Evolutionary conservation across 2,888 invertebrate species (phyloP).

Genomic region (Sinotaia quadrata): DNA sequence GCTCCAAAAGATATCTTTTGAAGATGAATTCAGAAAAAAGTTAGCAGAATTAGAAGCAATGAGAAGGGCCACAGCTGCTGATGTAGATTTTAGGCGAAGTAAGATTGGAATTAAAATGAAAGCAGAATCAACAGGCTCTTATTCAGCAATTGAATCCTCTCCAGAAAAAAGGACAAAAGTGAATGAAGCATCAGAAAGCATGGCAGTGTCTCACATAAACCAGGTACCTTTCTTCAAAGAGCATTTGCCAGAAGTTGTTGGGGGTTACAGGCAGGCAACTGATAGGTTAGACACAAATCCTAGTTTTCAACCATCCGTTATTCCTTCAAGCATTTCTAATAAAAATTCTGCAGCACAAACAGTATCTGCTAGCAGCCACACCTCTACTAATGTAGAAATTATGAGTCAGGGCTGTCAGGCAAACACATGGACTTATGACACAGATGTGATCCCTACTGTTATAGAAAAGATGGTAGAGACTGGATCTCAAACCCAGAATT

Average conservation of each 20-base stretch:
- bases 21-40: constrained; percentile 24
- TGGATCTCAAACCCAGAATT: neutral
- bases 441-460: neutral
- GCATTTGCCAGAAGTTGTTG: constrained; percentile 18
- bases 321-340: too few relatives aligned
- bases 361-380: too few relatives aligned
- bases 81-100: neutral
- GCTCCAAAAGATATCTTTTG: neutral
- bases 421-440: constrained; percentile 5
- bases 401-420: constrained; percentile 18
- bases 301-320: too few relatives aligned
- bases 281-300: neutral
- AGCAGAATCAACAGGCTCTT: neutral
- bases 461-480: neutral
- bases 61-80: neutral
- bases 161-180: neutral
- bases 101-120: neutral
- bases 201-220: too few relatives aligned
- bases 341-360: too few relatives aligned
- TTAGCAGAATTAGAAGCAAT: neutral
- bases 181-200: constrained; percentile 8
- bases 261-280: constrained; percentile 20
- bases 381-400: too few relatives aligned
- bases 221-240: too few relatives aligned
- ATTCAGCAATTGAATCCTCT: neutral